These are phyloP conservation scores for Hirtodrosophila duncani DNA, from an alignment of 2,888 invertebrate genomes.

Conservation along the genomic window DNA sequence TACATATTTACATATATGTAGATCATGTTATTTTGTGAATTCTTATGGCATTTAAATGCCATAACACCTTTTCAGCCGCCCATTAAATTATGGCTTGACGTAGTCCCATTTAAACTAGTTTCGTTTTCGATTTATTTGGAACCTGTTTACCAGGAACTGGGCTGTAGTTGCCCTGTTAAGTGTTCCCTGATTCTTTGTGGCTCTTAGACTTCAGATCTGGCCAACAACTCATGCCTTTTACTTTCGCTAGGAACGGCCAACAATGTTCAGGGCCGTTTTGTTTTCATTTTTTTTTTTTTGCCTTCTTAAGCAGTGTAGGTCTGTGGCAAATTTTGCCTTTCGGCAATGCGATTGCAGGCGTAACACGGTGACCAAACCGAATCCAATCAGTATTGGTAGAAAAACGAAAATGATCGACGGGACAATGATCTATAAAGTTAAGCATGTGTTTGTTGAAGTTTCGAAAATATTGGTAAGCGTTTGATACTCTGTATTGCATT, in stretches of 20 bases:
- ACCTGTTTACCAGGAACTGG: constrained; percentile 21
- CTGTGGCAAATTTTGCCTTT: neutral
- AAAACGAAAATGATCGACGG: too few species aligned
- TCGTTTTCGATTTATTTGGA: constrained; percentile 5
- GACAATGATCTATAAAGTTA: too few species aligned
- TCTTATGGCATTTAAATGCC: constrained; percentile 39
- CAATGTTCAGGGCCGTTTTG: constrained; percentile 40
- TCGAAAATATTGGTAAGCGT: too few species aligned
- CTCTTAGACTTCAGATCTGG: constrained; percentile 2
- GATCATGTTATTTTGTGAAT: constrained; percentile 41
- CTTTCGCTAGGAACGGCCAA: constrained; percentile 33
- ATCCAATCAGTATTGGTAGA: neutral
- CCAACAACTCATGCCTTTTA: constrained; percentile 20
- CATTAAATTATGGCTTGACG: constrained; percentile 8
- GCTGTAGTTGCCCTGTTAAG: neutral
- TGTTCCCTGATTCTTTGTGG: constrained; percentile 18
- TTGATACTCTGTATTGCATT: too few species aligned
- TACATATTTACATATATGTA: too few species aligned
- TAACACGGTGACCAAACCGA: constrained; percentile 7
- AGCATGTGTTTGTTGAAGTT: too few species aligned
- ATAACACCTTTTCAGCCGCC: constrained; percentile 27
- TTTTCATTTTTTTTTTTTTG: constrained; percentile 8
- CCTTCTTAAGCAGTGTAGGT: constrained; percentile 13
- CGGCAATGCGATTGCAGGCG: constrained; percentile 4
- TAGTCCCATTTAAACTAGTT: constrained; percentile 26